Conservation (phyloP, 1,140 invertebrate species). For the Plodia interpunctella region DNA sequence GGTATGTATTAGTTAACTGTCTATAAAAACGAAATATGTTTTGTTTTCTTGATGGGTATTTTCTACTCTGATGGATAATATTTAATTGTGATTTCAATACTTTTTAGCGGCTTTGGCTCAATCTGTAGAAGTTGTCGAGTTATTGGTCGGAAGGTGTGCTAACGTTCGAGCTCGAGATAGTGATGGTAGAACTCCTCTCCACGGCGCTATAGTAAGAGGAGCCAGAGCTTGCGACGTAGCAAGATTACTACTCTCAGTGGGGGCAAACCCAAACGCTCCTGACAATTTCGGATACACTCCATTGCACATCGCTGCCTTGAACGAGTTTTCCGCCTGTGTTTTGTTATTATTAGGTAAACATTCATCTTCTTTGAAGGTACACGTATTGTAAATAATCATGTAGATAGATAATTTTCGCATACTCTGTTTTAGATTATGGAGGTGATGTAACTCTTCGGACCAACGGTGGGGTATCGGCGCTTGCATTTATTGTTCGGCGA, state of each 20-base stretch:
- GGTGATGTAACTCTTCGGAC: slow-evolving; percentile 89
- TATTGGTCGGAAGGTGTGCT: slow-evolving; percentile 80
- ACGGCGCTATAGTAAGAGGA: slow-evolving; percentile 87
- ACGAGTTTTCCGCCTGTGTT: slow-evolving; percentile 88
- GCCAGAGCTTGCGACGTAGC: slow-evolving; percentile 84
- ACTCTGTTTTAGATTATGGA: slow-evolving; percentile 78
- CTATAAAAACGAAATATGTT: too few species aligned
- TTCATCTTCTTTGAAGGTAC: slow-evolving; percentile 6
- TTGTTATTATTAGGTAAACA: slow-evolving; percentile 81
- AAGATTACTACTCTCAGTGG: slow-evolving; percentile 80
- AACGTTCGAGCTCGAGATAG: slow-evolving; percentile 81
- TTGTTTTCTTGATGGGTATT: not conserved
- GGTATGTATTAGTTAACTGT: slow-evolving; percentile 35
- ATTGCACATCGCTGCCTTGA: slow-evolving; percentile 89
- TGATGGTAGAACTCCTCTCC: slow-evolving; percentile 86
- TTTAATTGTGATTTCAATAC: slow-evolving; percentile 6
- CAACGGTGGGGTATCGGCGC: slow-evolving; percentile 86
- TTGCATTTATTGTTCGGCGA: slow-evolving; percentile 88
- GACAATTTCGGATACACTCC: slow-evolving; percentile 89
- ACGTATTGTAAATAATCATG: slow-evolving; percentile 10
- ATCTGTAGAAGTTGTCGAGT: slow-evolving; percentile 83
- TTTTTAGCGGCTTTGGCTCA: slow-evolving; percentile 83
- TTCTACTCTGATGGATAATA: not conserved
- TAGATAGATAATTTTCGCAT: slow-evolving; percentile 10
- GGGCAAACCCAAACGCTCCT: slow-evolving; percentile 86